Conservation (phyloP, 2,888 invertebrate genomes). For the Hirtodrosophila trivittata region DNA sequence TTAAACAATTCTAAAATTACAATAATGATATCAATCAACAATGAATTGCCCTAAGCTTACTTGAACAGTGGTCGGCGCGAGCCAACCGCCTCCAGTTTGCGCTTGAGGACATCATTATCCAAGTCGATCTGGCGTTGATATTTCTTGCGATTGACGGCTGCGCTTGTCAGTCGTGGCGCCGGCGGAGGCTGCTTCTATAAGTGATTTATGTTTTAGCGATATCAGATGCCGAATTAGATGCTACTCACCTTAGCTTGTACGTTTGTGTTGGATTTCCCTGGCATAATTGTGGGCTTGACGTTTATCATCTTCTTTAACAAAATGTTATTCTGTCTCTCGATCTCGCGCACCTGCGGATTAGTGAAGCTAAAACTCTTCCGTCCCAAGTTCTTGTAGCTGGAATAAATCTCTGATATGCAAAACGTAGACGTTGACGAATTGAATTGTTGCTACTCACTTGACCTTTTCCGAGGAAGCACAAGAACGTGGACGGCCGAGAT, state of each 20-base stretch:
- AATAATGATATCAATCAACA: constrained; percentile 43
- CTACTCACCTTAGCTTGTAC: constrained; percentile 30
- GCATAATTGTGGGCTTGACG: constrained; percentile 79
- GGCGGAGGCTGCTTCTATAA: constrained; percentile 36
- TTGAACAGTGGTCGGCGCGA: constrained; percentile 63
- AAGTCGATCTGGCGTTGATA: constrained; percentile 86
- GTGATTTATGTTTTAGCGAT: no score
- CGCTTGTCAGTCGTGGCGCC: constrained; percentile 75
- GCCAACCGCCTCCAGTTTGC: constrained; percentile 82
- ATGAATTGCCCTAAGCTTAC: constrained; percentile 33
- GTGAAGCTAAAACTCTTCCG: constrained; percentile 84
- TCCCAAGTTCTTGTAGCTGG: constrained; percentile 63
- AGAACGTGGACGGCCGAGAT: constrained; percentile 55
- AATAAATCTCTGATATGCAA: not conserved
- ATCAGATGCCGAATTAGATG: no score
- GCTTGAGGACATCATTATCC: constrained; percentile 85
- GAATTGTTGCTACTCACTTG: constrained; percentile 44
- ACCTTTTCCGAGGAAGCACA: constrained; percentile 55
- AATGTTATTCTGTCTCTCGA: constrained; percentile 87
- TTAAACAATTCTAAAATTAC: constrained; percentile 59
- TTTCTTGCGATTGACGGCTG: constrained; percentile 85
- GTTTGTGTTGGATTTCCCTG: constrained; percentile 33
- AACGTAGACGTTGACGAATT: no score
- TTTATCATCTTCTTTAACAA: constrained; percentile 86
- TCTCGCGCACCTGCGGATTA: constrained; percentile 86